Conservation (phyloP, 2,797 vertebrate species). For the Menidia menidia region DNA sequence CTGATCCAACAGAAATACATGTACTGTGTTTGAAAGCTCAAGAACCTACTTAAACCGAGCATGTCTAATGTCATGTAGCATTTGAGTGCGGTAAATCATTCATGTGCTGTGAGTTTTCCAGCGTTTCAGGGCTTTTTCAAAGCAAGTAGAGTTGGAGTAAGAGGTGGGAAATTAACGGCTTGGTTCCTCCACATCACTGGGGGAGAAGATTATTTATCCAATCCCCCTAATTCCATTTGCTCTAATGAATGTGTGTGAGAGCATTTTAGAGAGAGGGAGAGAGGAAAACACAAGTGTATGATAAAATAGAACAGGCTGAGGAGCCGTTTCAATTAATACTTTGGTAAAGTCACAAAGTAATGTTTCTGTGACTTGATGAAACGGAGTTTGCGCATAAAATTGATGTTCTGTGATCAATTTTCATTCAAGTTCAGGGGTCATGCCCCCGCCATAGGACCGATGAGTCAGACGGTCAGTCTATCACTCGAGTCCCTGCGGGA, state of each 20-base stretch:
- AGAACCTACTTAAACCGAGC: constrained; percentile 14
- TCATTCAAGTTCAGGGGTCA: neutral
- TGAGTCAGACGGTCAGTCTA: neutral
- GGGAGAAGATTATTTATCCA: constrained; percentile 75
- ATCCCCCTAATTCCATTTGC: constrained; percentile 79
- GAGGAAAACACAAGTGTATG: constrained; percentile 17
- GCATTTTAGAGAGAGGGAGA: constrained; percentile 12
- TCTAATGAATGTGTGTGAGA: constrained; percentile 66
- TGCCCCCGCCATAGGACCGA: neutral
- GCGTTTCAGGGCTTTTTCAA: constrained; percentile 44
- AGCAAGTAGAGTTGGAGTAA: constrained; percentile 44
- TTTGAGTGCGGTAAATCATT: constrained; percentile 55
- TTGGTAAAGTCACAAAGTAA: constrained; percentile 3
- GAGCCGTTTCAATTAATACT: constrained; percentile 53
- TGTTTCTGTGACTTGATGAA: constrained; percentile 9
- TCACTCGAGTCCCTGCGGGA: constrained; percentile 6
- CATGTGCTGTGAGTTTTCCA: constrained; percentile 31
- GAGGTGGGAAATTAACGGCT: constrained; percentile 71
- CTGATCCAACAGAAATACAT: constrained; percentile 20
- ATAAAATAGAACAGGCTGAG: constrained; percentile 49
- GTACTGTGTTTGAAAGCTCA: neutral
- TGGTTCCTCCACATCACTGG: constrained; percentile 54
- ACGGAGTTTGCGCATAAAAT: neutral
- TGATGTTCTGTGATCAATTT: constrained; percentile 4
- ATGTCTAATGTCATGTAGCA: constrained; percentile 37